Conservation (phyloP, 1,140 invertebrate genomes). For the Microplitis mediator region DNA sequence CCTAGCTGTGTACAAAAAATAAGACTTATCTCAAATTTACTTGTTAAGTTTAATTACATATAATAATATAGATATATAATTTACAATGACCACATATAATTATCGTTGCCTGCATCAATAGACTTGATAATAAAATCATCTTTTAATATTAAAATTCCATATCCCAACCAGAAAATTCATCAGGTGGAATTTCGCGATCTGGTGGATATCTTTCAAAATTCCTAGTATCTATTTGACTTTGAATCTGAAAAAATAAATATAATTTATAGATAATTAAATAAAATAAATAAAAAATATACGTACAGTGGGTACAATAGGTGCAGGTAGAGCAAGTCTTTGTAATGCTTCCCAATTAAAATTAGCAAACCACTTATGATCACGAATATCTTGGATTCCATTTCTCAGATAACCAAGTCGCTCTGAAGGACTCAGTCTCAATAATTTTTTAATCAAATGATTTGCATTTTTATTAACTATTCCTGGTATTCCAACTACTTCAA, state of each 20-base stretch:
- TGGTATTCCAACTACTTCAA: conserved; percentile 88
- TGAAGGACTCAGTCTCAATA: conserved; percentile 86
- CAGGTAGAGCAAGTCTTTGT: conserved; percentile 70
- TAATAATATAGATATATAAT: neutral
- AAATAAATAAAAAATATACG: conserved; percentile 35
- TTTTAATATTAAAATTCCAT: conserved; percentile 61
- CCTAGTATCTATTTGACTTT: conserved; percentile 60
- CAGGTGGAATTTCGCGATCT: conserved; percentile 65
- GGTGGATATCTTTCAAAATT: conserved; percentile 70
- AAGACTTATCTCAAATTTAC: neutral
- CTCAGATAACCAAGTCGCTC: conserved; percentile 93
- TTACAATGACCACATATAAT: neutral
- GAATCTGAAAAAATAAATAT: conserved; percentile 50
- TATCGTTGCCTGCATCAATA: too few species aligned
- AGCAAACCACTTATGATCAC: conserved; percentile 94
- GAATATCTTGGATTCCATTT: conserved; percentile 89
- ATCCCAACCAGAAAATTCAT: conserved; percentile 71
- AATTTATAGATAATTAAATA: neutral
- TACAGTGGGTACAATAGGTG: conserved; percentile 82
- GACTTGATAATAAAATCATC: too few species aligned
- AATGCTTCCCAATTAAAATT: conserved; percentile 92
- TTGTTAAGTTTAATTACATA: neutral
- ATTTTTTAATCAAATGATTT: conserved; percentile 82
- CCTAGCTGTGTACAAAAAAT: neutral
- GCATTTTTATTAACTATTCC: conserved; percentile 79